Percentiles rank a stretch among this genome's conserved stretches.
phyloP scores from a whole-genome alignment of 2,888 invertebrate genomes.

The Agrilus biguttatus region DNA sequence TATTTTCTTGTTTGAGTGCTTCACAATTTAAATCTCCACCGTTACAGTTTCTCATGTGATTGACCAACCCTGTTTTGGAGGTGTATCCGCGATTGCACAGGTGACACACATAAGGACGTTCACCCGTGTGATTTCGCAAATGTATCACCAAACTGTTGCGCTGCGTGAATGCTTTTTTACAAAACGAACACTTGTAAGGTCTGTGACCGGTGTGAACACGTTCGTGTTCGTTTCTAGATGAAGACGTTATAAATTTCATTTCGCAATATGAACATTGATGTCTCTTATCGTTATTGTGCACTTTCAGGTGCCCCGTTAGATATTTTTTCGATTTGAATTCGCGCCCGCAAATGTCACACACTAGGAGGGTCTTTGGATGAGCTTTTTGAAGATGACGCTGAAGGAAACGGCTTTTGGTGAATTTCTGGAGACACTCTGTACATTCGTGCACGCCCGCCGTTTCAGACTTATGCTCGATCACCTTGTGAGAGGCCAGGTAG shows the following conservation, averaged over 20 bases:
- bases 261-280: slow-evolving; percentile 25
- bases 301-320: slow-evolving; percentile 2
- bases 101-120: slow-evolving; percentile 20
- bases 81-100: slow-evolving; percentile 7
- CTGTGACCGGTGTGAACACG: slow-evolving; percentile 27
- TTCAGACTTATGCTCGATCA: slow-evolving; percentile 3
- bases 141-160: slow-evolving; percentile 8
- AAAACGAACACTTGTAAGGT: slow-evolving; percentile 21
- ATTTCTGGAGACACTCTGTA: not conserved
- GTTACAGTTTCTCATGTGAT: too few species aligned
- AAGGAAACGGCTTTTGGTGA: slow-evolving; percentile 15
- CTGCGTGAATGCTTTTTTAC: slow-evolving; percentile 22
- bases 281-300: slow-evolving; percentile 8
- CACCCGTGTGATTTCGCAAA: slow-evolving; percentile 18
- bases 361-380: slow-evolving; percentile 22
- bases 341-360: slow-evolving; percentile 23
- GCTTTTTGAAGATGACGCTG: slow-evolving; percentile 2
- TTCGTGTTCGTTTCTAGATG: slow-evolving; percentile 26
- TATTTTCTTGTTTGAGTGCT: too few species aligned
- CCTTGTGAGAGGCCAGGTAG: slow-evolving; percentile 5
- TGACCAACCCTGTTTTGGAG: slow-evolving; percentile 8
- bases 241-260: slow-evolving; percentile 25
- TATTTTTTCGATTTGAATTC: slow-evolving; percentile 2
- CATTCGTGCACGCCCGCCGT: slow-evolving; percentile 6
- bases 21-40: too few species aligned